Base-by-base conservation (phyloP, 2,888 invertebrate genomes). In the Idaea dimidiata region DNA sequence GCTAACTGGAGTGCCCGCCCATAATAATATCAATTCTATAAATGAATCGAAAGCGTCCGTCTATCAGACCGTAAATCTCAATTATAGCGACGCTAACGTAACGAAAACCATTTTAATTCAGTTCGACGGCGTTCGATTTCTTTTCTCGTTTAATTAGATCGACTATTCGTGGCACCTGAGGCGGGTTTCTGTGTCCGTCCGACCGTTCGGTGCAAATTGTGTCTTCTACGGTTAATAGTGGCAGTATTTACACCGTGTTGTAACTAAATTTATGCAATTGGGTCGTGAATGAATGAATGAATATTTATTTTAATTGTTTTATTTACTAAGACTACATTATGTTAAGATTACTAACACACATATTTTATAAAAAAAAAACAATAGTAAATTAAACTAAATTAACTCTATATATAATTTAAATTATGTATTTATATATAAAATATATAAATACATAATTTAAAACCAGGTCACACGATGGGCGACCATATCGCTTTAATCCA, bases 111-210 rank as follows among this genome's bases (percentile, higher is more conserved):
- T 80, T 82, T 82, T 78, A 83, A 84, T 86, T 84, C 79, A 80
- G 76, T 84, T 79, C 77, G 78, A 77, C 75, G 74, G 74, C 76
- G 77, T 79, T 78, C 77, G 75, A 76, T 79, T 83, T 85, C 87
- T 84, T 85, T 56, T 86, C 76, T 78, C 72, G 78, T 85, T 87
- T 88, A 89, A 88, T 89, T 87, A 88, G 80, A 83, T 78, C 75
- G 76, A 73, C 82, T 82, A 86, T 87, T 82, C 82, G 84, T 76
- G 74, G 82, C 88, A 89, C 86, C 88, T 88, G 88, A 79, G 87
- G 77, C 83, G 74, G 68, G 69, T 67, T 76, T 79, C 77, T 77
- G 77, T 78, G 68, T 65, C 73, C 72, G 71, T 71, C 61, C 64
- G 64, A 68, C 71, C 72, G 75, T 73, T 76, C 72, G 69, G 74